phyloP scores from a whole-genome alignment of 2,888 invertebrate species.

The Smittia aterrima region DNA sequence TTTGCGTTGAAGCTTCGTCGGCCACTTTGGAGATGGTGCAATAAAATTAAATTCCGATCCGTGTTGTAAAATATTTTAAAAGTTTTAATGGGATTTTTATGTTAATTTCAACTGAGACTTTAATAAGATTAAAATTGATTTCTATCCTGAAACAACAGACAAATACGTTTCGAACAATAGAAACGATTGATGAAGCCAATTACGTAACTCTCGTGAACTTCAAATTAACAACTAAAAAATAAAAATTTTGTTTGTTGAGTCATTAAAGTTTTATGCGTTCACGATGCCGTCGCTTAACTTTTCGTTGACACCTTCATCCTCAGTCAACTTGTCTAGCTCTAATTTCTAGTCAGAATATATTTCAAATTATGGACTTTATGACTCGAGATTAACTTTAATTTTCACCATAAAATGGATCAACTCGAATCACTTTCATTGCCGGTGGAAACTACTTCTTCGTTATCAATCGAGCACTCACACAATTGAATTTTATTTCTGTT shows the following conservation, averaged over 20 bases:
- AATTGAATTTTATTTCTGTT: neutral
- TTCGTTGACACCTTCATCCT: neutral
- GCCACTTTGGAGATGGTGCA: neutral
- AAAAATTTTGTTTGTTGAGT: neutral
- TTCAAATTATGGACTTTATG: neutral
- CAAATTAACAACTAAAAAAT: neutral
- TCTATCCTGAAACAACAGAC: neutral
- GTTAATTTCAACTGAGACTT: neutral
- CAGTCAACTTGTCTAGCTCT: neutral
- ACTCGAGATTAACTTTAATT: constrained; percentile 5
- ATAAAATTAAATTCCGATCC: neutral
- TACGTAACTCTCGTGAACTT: neutral
- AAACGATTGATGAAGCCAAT: neutral
- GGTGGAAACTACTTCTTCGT: neutral
- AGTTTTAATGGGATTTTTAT: constrained; percentile 33
- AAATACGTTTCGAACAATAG: neutral
- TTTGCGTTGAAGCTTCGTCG: neutral
- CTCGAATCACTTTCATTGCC: neutral
- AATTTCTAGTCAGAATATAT: neutral
- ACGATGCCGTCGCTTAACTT: neutral
- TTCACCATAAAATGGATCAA: constrained; percentile 1
- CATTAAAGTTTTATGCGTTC: neutral
- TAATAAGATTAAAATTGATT: neutral
- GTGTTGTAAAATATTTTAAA: neutral
- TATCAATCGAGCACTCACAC: neutral